Conservation (phyloP, 2,113 vertebrate genomes). For the Neofelis nebulosa region DNA sequence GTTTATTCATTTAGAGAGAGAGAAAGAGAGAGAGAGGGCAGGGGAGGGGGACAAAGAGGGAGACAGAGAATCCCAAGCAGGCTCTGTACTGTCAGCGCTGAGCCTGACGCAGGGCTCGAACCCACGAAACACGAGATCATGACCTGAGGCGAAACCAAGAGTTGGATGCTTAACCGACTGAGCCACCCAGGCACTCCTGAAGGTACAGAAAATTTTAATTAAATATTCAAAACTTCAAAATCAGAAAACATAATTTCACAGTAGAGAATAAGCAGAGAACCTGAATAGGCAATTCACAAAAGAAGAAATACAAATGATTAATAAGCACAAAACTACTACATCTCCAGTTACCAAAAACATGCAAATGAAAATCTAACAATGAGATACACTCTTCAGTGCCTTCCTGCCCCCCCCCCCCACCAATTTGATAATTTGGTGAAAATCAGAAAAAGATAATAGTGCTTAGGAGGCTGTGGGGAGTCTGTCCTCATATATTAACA, state of each 20-base stretch:
- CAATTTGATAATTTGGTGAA: background rate
- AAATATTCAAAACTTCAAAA: background rate
- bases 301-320: background rate
- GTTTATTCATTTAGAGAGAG: no score
- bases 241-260: background rate
- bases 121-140: no score
- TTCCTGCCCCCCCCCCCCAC: background rate
- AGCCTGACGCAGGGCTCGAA: no score
- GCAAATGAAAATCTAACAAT: background rate
- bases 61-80: no score
- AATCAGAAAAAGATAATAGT: background rate
- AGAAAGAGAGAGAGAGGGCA: no score
- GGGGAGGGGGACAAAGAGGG: no score
- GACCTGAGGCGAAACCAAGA: no score
- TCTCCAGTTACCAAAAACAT: background rate
- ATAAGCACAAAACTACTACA: background rate
- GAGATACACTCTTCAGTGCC: background rate
- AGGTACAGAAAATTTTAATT: background rate
- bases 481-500: background rate
- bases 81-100: no score
- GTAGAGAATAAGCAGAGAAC: background rate
- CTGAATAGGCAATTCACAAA: background rate
- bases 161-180: no score
- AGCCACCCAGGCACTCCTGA: background rate
- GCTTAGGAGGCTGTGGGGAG: background rate